These are phyloP conservation scores for Drosophila heteroneura DNA, from an alignment of 2,888 invertebrate genomes.

Conservation along the genomic window DNA sequence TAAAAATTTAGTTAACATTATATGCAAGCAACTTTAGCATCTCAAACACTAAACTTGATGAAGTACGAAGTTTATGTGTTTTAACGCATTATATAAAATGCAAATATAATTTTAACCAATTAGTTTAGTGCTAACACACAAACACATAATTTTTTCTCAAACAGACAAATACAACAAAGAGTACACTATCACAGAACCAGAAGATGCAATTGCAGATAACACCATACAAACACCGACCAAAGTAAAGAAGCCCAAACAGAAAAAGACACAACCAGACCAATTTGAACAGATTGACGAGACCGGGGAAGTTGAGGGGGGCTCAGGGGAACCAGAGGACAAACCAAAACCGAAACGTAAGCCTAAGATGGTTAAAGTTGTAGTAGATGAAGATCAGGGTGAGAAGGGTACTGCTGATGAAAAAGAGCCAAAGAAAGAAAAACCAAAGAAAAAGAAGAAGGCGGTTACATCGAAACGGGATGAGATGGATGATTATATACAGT, in stretches of 20 bases:
- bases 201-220: slow-evolving; percentile 84
- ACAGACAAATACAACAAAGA: slow-evolving; percentile 84
- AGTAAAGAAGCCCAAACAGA: slow-evolving; percentile 76
- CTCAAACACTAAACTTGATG: slow-evolving; percentile 54
- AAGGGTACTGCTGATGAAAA: slow-evolving; percentile 62
- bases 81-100: slow-evolving; percentile 76
- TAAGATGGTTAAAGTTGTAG: slow-evolving; percentile 71
- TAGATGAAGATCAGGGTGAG: slow-evolving; percentile 77
- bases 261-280: slow-evolving; percentile 69
- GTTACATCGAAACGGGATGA: slow-evolving; percentile 82
- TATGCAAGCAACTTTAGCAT: slow-evolving; percentile 56
- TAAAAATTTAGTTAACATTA: slow-evolving; percentile 48
- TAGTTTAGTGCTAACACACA: slow-evolving; percentile 78
- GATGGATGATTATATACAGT: slow-evolving; percentile 84
- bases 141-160: slow-evolving; percentile 76
- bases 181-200: slow-evolving; percentile 85
- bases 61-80: slow-evolving; percentile 58
- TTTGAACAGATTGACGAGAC: slow-evolving; percentile 81
- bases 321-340: slow-evolving; percentile 59
- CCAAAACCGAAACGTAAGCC: slow-evolving; percentile 77
- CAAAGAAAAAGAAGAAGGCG: slow-evolving; percentile 77
- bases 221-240: slow-evolving; percentile 81
- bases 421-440: slow-evolving; percentile 57
- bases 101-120: slow-evolving; percentile 72
- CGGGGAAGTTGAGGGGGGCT: slow-evolving; percentile 71